Base-by-base conservation (phyloP, 2,797 vertebrate species). In the Poecilia wingei region DNA sequence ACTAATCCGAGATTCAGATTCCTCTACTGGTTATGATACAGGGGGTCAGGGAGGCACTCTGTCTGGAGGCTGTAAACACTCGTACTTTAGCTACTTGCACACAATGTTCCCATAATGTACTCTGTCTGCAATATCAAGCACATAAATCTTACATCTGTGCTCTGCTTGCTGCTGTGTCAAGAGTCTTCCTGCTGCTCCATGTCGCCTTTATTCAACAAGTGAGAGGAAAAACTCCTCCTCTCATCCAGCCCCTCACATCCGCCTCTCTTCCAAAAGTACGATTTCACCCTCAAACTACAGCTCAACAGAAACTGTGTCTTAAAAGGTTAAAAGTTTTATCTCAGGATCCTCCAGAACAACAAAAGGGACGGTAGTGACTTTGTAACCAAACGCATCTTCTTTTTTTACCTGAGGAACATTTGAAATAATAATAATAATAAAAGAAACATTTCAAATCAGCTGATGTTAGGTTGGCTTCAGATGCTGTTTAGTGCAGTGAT, bases 191-290 rank as follows among this genome's bases (percentile, higher is more conserved):
- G 61, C 39, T 49, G 43, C 45, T 53, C 79, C 55, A 51, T 64
- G 72, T 36, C 69, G 57, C 73, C 33, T 88, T 88, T 89, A 90
- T 84, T 64, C 25, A 31, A 20, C 47, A 47, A 47, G 45, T 75
- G 47, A 75, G 25, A 28, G 13, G 13, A 61, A 72, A 0, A 61
- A 86, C 89, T 89, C 89, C 87, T 45, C 90, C 90, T 88, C 72
- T 75, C 39, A 12, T 74, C 78, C 76, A 77, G 55, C 72, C 31
- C 59, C 73, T 68, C 47, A 55, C 20, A 45, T 31, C 72, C 72
- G 66, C 71, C 78, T 70, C 74, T 64, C 61, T 64, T 78, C 28
- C 31, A 25, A 59, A 33, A 64, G 14, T 28, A 45, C 28, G 2
- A 25, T n/a, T 31, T 75, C 20, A 25, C 75, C 46, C 75, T 45